These are phyloP conservation scores for Chunga burmeisteri DNA, from an alignment of 2,113 vertebrate genomes.

Conservation along the genomic window DNA sequence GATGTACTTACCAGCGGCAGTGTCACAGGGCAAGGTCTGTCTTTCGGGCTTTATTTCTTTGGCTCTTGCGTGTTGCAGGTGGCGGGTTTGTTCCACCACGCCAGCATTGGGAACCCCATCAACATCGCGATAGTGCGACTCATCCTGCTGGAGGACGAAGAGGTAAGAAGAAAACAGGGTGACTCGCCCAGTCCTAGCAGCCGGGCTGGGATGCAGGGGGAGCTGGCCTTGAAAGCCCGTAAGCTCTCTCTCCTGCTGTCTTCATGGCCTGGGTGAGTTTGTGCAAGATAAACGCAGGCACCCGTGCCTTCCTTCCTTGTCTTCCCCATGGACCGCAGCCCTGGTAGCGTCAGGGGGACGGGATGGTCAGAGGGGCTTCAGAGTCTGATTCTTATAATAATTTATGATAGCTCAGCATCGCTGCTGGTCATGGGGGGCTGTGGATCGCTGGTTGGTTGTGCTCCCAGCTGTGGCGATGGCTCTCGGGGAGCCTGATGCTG, in stretches of 20 bases:
- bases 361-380: not conserved
- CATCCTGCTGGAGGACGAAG: constrained; percentile 88
- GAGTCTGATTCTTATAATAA: not conserved
- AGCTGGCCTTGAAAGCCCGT: not conserved
- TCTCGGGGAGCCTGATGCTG: not conserved
- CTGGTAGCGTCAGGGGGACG: rapidly evolving
- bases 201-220: rapidly evolving
- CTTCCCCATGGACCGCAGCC: not conserved
- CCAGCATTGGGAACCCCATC: constrained; percentile 94
- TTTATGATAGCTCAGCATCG: rapidly evolving
- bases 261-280: rapidly evolving
- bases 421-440: not conserved
- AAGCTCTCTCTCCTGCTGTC: not conserved
- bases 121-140: constrained; percentile 92
- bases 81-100: constrained; percentile 87
- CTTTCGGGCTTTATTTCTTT: not conserved
- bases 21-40: not conserved
- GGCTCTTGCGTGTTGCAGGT: constrained; percentile 76
- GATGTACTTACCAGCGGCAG: not conserved
- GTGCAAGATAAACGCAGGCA: rapidly evolving
- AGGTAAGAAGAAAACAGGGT: constrained; percentile 73
- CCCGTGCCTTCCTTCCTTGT: too few species aligned
- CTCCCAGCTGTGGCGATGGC: not conserved
- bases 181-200: not conserved
- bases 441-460: not conserved